Evolutionary conservation across 2,888 invertebrate species (phyloP).

Genomic region (Leucozona laternaria): DNA sequence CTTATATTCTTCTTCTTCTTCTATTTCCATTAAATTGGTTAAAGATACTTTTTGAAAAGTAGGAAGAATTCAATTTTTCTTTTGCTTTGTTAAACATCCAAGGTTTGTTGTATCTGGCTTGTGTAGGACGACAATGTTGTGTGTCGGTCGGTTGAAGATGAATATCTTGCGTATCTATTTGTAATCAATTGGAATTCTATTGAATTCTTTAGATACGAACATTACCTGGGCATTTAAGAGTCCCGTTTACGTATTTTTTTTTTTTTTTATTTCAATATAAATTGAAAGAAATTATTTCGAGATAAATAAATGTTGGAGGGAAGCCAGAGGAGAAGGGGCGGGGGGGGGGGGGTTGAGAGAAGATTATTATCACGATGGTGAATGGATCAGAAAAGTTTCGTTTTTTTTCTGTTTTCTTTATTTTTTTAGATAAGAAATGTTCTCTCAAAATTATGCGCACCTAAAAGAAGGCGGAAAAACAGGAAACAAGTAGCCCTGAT

Average conservation of each 20-base stretch:
- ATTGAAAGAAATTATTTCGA: constrained; percentile 20
- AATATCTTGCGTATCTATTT: constrained; percentile 24
- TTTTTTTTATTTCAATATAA: constrained; percentile 19
- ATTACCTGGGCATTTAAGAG: constrained; percentile 23
- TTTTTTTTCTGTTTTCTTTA: neutral
- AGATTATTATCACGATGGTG: neutral
- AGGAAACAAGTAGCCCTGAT: constrained; percentile 13
- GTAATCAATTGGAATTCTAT: constrained; percentile 40
- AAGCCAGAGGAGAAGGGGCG: accelerated
- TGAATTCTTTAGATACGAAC: constrained; percentile 35
- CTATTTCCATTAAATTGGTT: constrained; percentile 10
- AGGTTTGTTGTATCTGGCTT: neutral
- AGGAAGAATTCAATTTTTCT: constrained; percentile 11
- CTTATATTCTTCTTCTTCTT: neutral
- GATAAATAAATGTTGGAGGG: neutral
- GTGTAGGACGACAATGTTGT: neutral
- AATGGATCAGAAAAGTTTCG: neutral
- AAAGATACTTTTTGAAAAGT: constrained; percentile 6
- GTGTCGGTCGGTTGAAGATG: neutral
- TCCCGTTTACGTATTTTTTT: neutral
- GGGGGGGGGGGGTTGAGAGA: too few relatives aligned
- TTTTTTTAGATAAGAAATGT: neutral
- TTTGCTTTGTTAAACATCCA: constrained; percentile 27
- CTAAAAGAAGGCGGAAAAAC: constrained; percentile 1
- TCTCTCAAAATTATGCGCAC: neutral